Evolutionary conservation across 64 coral and sea anemone genomes (phyloP), one percentile per base, ranked within the genome.

Genomic region (Stylophora pistillata): DNA sequence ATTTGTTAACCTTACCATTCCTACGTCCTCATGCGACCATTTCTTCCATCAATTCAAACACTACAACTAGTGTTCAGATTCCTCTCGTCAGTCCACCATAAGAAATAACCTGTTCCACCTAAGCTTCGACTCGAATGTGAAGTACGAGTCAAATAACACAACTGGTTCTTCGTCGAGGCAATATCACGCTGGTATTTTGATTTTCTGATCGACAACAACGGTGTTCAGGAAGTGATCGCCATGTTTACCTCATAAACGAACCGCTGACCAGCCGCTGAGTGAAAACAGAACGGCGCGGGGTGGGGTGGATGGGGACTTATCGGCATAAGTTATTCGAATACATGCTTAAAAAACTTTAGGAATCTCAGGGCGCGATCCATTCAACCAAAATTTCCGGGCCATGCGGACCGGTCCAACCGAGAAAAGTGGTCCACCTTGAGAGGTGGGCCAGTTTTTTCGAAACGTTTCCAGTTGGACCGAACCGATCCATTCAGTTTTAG

Each of bases 31-130:
- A 41, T 53, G 74, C 74, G 0, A 77, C 74, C 74, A 53, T 77
- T 77, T 77, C 34, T 77, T 55, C 34, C 74, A 77, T 53, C 74
- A 77, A 77, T 77, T 77, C 74, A 77, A 77, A 77, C 47, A 77
- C 74, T 18, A 77, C 74, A 76, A 77, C 74, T 52, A 77, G 74
- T 77, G 74, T 55, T 77, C 52, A 2, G 15, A 77, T 77, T 77
- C 74, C 23, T 2, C 74, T 77, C 21, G 74, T 77, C 17, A 34
- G 53, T 78, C 76, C 76, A 78, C 76, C 23, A 21, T 78, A 78
- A 78, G 53, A 78, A 78, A 78, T 78, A 78, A 16, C 76, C 76
- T 78, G 76, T 78, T 53, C 76, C 76, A 78, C 76, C 76, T 13
- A 78, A 78, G 25, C 76, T 78, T 53, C 29, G 73, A 52, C 73